Evolutionary conservation across 1,140 invertebrate genomes (phyloP).

Genomic region (Eriosoma lanigerum): DNA sequence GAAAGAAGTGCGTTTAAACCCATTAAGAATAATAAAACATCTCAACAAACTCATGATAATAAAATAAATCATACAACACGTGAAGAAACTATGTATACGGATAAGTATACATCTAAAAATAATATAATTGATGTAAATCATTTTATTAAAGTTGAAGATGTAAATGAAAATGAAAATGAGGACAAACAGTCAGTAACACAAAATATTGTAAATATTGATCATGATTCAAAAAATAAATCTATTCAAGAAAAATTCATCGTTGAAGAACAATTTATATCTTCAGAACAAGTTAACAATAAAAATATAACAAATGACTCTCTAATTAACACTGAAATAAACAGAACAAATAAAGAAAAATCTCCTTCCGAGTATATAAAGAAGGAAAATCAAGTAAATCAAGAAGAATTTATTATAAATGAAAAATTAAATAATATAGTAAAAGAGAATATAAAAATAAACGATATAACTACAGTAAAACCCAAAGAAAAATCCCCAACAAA

Average conservation of each 20-base stretch:
- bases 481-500: slow-evolving; percentile 45
- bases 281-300: not conserved
- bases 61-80: not conserved
- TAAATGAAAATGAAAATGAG: not conserved
- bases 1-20: slow-evolving; percentile 56
- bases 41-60: not conserved
- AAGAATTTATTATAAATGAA: slow-evolving; percentile 19
- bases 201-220: not conserved
- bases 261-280: slow-evolving; percentile 2
- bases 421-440: slow-evolving; percentile 7
- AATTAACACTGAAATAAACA: not conserved
- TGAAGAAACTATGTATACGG: not conserved
- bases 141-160: not conserved
- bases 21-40: slow-evolving; percentile 54
- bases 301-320: not conserved
- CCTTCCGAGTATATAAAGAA: not conserved
- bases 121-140: not conserved
- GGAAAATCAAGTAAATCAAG: not conserved
- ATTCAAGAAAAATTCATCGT: slow-evolving; percentile 33
- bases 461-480: not conserved
- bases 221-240: slow-evolving; percentile 16
- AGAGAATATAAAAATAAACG: not conserved
- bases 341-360: slow-evolving; percentile 1
- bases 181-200: not conserved
- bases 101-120: slow-evolving; percentile 5